phyloP scores from a whole-genome alignment of 2,797 vertebrate genomes.

The Chaetophractus vellerosus region DNA sequence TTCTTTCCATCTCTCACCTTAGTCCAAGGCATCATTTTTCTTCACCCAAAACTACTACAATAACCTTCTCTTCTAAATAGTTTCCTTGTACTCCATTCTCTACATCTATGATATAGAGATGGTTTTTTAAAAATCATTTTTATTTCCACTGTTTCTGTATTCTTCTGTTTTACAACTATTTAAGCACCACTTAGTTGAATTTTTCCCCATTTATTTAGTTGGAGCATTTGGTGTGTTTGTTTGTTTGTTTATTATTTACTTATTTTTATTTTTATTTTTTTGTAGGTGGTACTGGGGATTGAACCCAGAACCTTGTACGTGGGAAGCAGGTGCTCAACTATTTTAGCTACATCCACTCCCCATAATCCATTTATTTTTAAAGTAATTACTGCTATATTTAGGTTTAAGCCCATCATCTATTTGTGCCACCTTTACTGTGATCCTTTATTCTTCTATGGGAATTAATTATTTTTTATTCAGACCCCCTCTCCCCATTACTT shows the following conservation, averaged over 20 bases:
- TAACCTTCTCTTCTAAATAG: background rate
- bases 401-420: background rate
- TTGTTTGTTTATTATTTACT: background rate
- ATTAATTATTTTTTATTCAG: background rate
- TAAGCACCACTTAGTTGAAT: slow-evolving; percentile 36
- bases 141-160: background rate
- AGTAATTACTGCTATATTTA: slow-evolving; percentile 31
- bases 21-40: background rate
- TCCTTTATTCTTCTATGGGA: background rate
- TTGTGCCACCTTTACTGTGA: background rate
- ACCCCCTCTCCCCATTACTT: background rate
- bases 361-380: slow-evolving; percentile 44
- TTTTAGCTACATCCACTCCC: too few relatives aligned
- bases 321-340: too few relatives aligned
- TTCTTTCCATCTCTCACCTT: background rate
- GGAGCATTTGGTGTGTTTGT: background rate
- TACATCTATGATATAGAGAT: background rate
- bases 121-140: background rate
- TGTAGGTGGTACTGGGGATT: too few relatives aligned
- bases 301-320: too few relatives aligned
- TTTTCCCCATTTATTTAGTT: slow-evolving; percentile 21
- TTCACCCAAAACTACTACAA: background rate
- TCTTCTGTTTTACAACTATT: slow-evolving; percentile 2
- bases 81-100: background rate
- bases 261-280: too few relatives aligned